Percentiles rank a stretch among this genome's conserved stretches.
These are phyloP conservation scores for Gobiocypris rarus DNA, from an alignment of 2,113 vertebrate species.

Conservation along the genomic window DNA sequence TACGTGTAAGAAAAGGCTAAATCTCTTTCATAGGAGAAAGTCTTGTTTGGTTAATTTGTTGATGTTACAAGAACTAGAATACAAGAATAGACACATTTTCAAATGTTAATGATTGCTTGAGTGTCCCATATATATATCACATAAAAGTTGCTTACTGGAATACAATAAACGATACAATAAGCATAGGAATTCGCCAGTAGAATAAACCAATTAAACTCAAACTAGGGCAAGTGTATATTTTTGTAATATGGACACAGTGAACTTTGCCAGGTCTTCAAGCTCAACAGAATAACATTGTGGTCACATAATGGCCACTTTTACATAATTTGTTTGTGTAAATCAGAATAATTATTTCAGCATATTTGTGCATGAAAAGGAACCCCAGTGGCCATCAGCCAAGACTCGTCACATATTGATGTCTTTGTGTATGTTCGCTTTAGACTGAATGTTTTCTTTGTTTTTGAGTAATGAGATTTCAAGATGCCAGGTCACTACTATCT, in stretches of 20 bases:
- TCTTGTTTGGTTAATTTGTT: not conserved
- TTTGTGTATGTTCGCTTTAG: constrained; percentile 22
- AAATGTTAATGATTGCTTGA: not conserved
- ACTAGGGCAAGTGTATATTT: constrained; percentile 31
- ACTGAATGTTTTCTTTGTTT: constrained; percentile 39
- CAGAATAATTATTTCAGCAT: constrained; percentile 33
- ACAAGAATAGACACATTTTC: not conserved
- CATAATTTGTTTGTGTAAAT: constrained; percentile 30
- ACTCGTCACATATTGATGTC: constrained; percentile 13
- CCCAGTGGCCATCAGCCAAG: constrained; percentile 10
- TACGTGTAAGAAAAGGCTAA: constrained; percentile 76
- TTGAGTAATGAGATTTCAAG: constrained; percentile 6
- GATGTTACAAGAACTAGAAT: not conserved
- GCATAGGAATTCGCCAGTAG: not conserved
- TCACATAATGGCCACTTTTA: constrained; percentile 33
- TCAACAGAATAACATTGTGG: constrained; percentile 22
- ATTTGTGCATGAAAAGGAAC: constrained; percentile 32
- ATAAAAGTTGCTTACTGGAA: not conserved
- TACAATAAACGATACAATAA: not conserved
- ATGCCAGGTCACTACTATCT: not conserved
- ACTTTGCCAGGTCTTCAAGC: constrained; percentile 13
- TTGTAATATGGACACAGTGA: constrained; percentile 24
- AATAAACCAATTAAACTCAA: constrained; percentile 19
- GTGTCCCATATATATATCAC: not conserved
- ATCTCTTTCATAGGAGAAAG: too few relatives aligned